phyloP scores from a whole-genome alignment of 2,888 invertebrate genomes.

The Hypsopygia costalis region DNA sequence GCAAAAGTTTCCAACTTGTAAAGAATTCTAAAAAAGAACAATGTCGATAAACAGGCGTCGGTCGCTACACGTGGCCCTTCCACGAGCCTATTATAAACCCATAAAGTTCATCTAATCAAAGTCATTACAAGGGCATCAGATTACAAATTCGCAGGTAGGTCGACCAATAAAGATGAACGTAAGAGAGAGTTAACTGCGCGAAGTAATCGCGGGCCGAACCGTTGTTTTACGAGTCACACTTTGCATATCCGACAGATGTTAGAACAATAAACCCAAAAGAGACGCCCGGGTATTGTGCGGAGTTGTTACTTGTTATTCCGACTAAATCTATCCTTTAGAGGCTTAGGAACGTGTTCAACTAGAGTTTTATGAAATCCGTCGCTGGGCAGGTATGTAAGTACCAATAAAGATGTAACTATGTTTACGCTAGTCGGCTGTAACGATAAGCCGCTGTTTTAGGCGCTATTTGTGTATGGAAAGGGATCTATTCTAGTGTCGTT shows the following conservation, averaged over 20 bases:
- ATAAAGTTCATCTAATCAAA: constrained; percentile 54
- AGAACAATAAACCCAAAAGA: constrained; percentile 62
- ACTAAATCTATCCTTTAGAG: constrained; percentile 51
- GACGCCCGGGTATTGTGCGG: constrained; percentile 44
- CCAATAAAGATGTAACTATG: constrained; percentile 9
- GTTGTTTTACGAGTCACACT: constrained; percentile 64
- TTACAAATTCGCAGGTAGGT: constrained; percentile 70
- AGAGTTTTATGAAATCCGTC: constrained; percentile 42
- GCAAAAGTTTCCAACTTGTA: no score
- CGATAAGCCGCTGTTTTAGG: constrained; percentile 9
- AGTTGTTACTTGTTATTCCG: constrained; percentile 50
- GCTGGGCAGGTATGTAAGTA: constrained; percentile 18
- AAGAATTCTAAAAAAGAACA: no score
- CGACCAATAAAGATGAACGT: constrained; percentile 64
- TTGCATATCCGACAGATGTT: constrained; percentile 75
- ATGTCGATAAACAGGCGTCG: no score
- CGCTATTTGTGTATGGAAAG: no score
- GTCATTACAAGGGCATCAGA: constrained; percentile 52
- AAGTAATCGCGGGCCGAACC: constrained; percentile 56
- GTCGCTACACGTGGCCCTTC: constrained; percentile 10
- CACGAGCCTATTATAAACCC: constrained; percentile 26
- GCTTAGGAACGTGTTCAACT: constrained; percentile 44
- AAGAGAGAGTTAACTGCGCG: constrained; percentile 69
- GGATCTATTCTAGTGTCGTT: no score
- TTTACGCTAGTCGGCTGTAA: constrained; percentile 8